A percentile compares a stretch with the other conserved stretches of the same genome.
Conservation (phyloP, 2,888 invertebrate species). For the Leucophenga maculata region DNA sequence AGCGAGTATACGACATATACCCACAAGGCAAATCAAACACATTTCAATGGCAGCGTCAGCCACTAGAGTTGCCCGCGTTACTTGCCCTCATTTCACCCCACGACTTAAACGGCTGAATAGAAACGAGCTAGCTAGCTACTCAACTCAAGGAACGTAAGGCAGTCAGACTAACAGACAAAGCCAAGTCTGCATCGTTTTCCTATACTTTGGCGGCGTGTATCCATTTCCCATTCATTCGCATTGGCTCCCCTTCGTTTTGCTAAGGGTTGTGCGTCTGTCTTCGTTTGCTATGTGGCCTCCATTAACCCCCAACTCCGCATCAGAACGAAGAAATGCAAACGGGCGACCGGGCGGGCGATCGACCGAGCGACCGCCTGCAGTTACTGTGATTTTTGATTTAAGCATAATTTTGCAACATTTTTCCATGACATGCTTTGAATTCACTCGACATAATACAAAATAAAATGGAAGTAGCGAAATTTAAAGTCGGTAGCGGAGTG, state of each 20-base stretch:
- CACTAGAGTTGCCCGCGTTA: neutral
- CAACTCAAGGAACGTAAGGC: neutral
- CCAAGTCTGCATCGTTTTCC: neutral
- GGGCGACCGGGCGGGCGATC: constrained; percentile 7
- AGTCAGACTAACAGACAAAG: neutral
- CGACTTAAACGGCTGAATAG: too few species aligned
- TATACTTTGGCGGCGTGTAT: neutral
- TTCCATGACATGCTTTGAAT: constrained; percentile 10
- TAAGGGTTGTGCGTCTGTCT: neutral
- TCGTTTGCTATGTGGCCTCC: neutral
- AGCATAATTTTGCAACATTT: constrained; percentile 60
- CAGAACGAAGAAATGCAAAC: too few species aligned
- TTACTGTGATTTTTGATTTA: constrained; percentile 62
- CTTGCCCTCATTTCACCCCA: neutral
- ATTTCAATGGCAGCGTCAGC: constrained; percentile 12
- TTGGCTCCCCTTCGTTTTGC: neutral
- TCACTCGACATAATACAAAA: too few species aligned
- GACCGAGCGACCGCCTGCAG: constrained; percentile 38
- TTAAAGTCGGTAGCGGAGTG: too few species aligned
- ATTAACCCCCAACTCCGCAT: too few species aligned
- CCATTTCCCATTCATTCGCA: constrained; percentile 6
- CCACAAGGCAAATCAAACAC: constrained; percentile 22
- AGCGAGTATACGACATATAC: neutral
- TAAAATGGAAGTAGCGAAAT: too few species aligned
- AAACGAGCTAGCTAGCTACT: constrained; percentile 6